phyloP scores from a whole-genome alignment of 2,113 vertebrate genomes.

The Menidia beryllina region DNA sequence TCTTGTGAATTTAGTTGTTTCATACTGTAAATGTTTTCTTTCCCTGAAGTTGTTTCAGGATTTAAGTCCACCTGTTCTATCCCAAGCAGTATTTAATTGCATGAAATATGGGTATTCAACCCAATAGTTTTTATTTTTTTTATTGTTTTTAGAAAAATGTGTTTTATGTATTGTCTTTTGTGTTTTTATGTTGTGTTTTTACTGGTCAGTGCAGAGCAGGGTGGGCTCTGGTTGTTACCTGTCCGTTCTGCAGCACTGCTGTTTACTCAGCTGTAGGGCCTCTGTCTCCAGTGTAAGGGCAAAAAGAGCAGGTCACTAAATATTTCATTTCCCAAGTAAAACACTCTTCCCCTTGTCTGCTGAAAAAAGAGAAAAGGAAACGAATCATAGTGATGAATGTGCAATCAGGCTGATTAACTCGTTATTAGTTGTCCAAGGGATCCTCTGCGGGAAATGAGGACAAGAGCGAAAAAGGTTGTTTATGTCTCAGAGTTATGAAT shows the following conservation, averaged over 20 bases:
- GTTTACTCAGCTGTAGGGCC: constrained; percentile 84
- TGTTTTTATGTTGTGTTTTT: constrained; percentile 18
- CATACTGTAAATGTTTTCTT: too few species aligned
- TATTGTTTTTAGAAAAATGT: background rate
- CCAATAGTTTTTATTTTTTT: too few species aligned
- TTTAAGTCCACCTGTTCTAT: too few species aligned
- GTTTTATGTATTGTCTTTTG: too few species aligned
- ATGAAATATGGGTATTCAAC: too few species aligned
- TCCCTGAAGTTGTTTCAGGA: too few species aligned
- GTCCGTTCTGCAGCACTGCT: constrained; percentile 66
- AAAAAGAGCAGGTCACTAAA: constrained; percentile 81
- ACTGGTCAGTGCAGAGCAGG: constrained; percentile 36
- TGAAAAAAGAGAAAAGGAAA: constrained; percentile 61
- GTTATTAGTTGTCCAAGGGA: constrained; percentile 80
- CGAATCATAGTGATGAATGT: constrained; percentile 83
- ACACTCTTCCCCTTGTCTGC: constrained; percentile 76
- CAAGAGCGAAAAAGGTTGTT: constrained; percentile 77
- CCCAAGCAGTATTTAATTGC: too few species aligned
- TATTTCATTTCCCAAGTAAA: constrained; percentile 89
- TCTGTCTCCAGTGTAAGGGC: constrained; percentile 78
- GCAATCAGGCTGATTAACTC: constrained; percentile 86
- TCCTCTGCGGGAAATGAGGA: constrained; percentile 84
- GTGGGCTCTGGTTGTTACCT: constrained; percentile 69
- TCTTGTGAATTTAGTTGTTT: too few species aligned
- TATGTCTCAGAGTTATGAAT: constrained; percentile 77